These are phyloP conservation scores for Glareola pratincola DNA, from an alignment of 2,113 vertebrate genomes.

Conservation along the genomic window DNA sequence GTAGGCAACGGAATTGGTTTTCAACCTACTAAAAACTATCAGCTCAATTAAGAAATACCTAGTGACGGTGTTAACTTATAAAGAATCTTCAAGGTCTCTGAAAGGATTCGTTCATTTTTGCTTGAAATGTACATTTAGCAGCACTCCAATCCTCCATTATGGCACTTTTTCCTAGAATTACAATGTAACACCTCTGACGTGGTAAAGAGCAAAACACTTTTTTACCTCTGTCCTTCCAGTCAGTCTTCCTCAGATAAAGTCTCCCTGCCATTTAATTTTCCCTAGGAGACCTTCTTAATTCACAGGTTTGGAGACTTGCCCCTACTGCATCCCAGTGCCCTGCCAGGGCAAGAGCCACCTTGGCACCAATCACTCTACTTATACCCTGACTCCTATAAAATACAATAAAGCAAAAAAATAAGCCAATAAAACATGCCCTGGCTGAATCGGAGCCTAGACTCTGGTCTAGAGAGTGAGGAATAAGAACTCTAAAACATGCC, in stretches of 20 bases:
- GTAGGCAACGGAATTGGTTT: not conserved
- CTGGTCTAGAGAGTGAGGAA: not conserved
- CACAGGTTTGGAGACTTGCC: not conserved
- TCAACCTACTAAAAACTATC: not conserved
- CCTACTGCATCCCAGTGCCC: not conserved
- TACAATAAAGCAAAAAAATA: not conserved
- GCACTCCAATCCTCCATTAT: too few relatives aligned
- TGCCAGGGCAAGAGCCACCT: not conserved
- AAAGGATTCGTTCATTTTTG: not conserved
- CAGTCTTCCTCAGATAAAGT: not conserved
- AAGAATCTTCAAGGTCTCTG: not conserved
- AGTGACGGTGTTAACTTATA: not conserved
- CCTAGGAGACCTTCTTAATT: not conserved
- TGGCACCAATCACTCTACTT: accelerated
- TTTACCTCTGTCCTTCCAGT: not conserved
- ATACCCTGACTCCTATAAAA: not conserved
- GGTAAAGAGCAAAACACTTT: not conserved
- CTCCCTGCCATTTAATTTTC: not conserved
- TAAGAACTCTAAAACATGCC: accelerated
- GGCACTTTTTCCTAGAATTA: not conserved
- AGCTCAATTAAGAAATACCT: not conserved
- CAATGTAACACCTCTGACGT: accelerated
- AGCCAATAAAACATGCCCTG: not conserved
- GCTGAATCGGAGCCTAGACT: not conserved
- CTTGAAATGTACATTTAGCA: not conserved